Conservation (phyloP, 2,888 invertebrate genomes). For the Napeogenes sylphis region DNA sequence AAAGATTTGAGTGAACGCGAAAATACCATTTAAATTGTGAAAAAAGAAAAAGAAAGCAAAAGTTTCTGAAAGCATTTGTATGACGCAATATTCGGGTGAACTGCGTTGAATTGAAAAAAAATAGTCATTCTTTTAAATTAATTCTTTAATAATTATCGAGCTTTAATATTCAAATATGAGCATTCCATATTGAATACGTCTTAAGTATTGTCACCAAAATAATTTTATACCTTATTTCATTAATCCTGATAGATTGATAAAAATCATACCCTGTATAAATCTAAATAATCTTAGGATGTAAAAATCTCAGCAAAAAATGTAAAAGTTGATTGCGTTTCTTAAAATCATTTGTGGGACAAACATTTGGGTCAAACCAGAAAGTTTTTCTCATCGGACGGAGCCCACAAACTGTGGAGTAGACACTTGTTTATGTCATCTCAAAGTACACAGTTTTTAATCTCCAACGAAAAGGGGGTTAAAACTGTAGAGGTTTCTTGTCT, state of each 20-base stretch:
- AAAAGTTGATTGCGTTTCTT: conserved; percentile 1
- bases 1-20: not conserved
- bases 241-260: no score
- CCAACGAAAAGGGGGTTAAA: not conserved
- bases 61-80: conserved; percentile 6
- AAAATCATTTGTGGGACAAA: conserved; percentile 4
- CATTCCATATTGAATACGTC: not conserved
- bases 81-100: conserved; percentile 2
- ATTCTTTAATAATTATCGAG: no score
- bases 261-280: no score
- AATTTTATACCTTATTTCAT: no score
- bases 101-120: not conserved
- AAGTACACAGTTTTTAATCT: conserved; percentile 2
- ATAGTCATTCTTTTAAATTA: conserved; percentile 1
- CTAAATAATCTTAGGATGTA: no score
- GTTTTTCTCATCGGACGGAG: conserved; percentile 2
- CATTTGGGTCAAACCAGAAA: conserved; percentile 2
- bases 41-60: conserved; percentile 3
- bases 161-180: not conserved
- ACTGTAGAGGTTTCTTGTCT: not conserved
- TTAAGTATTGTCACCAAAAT: no score
- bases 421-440: conserved; percentile 7
- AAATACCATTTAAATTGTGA: conserved; percentile 5
- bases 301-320: no score
- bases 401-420: conserved; percentile 1